A percentile compares a stretch with the other conserved stretches of the same genome.
phyloP scores from a whole-genome alignment of 1,140 invertebrate species.

The Medauroidea extradentata region DNA sequence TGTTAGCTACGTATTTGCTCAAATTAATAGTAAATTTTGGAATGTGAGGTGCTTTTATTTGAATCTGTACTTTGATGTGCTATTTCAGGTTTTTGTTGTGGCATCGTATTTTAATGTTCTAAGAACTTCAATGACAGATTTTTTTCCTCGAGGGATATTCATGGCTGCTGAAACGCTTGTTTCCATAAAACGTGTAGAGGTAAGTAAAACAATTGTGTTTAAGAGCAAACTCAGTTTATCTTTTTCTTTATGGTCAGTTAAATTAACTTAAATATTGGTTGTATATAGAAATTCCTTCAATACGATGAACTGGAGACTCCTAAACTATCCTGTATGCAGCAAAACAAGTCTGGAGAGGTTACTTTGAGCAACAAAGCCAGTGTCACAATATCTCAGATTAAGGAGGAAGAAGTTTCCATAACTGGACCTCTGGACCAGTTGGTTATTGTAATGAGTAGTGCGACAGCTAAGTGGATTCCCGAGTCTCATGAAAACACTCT shows the following conservation, averaged over 20 bases:
- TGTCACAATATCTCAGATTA: no score
- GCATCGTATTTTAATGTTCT: not conserved
- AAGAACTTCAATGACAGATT: not conserved
- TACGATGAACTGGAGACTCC: no score
- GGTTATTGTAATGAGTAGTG: not conserved
- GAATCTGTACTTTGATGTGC: no score
- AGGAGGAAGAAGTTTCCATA: no score
- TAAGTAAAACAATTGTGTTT: not conserved
- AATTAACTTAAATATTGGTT: no score
- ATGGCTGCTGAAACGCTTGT: not conserved
- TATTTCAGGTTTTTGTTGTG: slow-evolving; percentile 2
- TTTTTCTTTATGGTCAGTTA: not conserved
- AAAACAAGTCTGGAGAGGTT: no score
- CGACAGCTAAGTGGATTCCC: slow-evolving; percentile 10
- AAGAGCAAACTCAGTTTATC: not conserved
- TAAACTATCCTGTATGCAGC: no score
- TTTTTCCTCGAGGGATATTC: not conserved
- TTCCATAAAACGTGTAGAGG: not conserved
- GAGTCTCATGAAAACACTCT: slow-evolving; percentile 17
- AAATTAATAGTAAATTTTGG: no score
- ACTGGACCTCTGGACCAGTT: slow-evolving; percentile 5
- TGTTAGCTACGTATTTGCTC: no score
- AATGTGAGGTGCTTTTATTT: no score
- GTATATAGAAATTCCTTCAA: no score
- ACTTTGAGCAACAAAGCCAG: no score